Conservation (phyloP, 2,888 invertebrate genomes). For the Nomada goodeniana region DNA sequence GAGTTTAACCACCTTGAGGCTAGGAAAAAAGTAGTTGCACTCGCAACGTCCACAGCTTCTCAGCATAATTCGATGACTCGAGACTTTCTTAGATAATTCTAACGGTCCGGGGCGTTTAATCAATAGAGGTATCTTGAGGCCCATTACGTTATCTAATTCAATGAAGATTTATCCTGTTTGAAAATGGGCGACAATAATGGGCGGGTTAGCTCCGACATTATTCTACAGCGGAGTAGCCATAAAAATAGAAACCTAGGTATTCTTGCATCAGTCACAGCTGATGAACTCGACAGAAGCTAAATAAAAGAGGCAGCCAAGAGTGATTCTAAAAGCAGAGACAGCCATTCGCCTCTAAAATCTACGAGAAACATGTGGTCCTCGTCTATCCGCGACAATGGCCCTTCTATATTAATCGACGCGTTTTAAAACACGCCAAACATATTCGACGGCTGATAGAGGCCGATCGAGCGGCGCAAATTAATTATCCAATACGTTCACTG, state of each 20-base stretch:
- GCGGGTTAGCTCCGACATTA: too few relatives aligned
- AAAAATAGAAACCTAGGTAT: neutral
- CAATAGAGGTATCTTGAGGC: neutral
- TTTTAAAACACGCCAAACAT: constrained; percentile 8
- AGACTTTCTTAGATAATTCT: too few relatives aligned
- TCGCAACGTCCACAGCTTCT: neutral
- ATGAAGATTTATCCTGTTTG: too few relatives aligned
- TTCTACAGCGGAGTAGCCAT: too few relatives aligned
- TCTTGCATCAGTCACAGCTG: too few relatives aligned
- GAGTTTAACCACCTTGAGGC: neutral
- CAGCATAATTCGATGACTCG: neutral
- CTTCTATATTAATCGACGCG: constrained; percentile 37
- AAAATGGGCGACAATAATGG: too few relatives aligned
- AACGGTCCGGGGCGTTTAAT: constrained; percentile 13
- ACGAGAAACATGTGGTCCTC: neutral
- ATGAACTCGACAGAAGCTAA: neutral
- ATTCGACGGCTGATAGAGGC: neutral
- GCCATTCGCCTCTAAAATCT: neutral
- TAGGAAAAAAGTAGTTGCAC: neutral
- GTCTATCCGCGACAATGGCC: neutral
- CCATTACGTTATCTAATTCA: too few relatives aligned
- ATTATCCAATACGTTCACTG: constrained; percentile 47
- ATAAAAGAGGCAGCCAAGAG: neutral
- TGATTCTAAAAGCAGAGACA: neutral
- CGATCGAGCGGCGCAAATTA: constrained; percentile 59